Conservation (phyloP, 2,888 invertebrate genomes). For the Idaea aversata region DNA sequence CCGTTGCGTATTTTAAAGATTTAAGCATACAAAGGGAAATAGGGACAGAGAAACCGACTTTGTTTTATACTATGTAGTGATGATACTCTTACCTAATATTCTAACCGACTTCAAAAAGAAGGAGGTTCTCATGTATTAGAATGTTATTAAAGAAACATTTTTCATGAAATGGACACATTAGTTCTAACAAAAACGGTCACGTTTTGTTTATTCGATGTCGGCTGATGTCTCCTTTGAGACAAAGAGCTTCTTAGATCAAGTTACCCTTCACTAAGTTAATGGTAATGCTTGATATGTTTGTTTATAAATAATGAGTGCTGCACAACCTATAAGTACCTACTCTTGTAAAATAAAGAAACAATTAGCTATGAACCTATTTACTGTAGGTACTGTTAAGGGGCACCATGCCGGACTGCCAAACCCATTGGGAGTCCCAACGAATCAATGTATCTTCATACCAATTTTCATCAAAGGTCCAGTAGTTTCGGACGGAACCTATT, state of each 20-base stretch:
- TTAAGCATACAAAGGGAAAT: too few species aligned
- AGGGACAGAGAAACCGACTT: too few species aligned
- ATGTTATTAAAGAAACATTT: constrained; percentile 7
- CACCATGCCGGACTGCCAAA: too few species aligned
- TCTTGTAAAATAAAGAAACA: background rate
- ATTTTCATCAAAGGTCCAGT: too few species aligned
- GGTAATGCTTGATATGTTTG: constrained; percentile 28
- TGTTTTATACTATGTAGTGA: too few species aligned
- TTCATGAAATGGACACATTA: constrained; percentile 31
- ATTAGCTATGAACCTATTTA: background rate
- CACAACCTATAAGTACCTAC: background rate
- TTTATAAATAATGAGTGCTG: constrained; percentile 6
- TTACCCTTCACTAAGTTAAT: constrained; percentile 36
- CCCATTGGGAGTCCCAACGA: too few species aligned
- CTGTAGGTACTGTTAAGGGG: too few species aligned
- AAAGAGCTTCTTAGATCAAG: constrained; percentile 43
- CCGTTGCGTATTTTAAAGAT: too few species aligned
- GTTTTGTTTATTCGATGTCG: constrained; percentile 43
- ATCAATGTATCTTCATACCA: too few species aligned
- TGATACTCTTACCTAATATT: too few species aligned
- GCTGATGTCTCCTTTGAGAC: constrained; percentile 50
- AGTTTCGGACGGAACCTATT: background rate
- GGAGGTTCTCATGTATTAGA: too few species aligned
- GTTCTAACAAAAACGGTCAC: constrained; percentile 49
- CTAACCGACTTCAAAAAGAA: too few species aligned